Conservation (phyloP, 64 coral and sea anemone species). For the Stichodactyla mertensii region DNA sequence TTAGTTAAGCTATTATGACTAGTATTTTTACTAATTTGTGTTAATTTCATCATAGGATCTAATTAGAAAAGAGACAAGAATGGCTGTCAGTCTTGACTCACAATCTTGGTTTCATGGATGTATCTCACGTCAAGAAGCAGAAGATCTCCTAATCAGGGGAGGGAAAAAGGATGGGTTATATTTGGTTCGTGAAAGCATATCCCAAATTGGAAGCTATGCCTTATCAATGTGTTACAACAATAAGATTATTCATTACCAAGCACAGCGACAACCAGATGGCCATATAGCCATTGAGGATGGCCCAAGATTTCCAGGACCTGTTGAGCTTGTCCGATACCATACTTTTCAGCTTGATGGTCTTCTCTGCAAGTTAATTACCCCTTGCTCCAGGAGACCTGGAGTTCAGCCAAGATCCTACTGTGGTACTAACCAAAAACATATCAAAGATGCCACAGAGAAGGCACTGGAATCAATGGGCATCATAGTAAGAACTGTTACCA, state of each 20-base stretch:
- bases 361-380: conserved; percentile 49
- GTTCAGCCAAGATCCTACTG: conserved; percentile 43
- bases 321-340: conserved; percentile 76
- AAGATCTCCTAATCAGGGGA: conserved; percentile 53
- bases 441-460: conserved; percentile 61
- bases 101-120: conserved; percentile 83
- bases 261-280: conserved; percentile 72
- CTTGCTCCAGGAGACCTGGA: conserved; percentile 57
- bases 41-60: neutral
- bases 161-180: conserved; percentile 70
- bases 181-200: conserved; percentile 74
- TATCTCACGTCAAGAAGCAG: conserved; percentile 78
- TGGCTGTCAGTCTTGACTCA: conserved; percentile 46
- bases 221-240: conserved; percentile 77
- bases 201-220: conserved; percentile 77
- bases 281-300: conserved; percentile 87
- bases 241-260: conserved; percentile 92
- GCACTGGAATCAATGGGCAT: conserved; percentile 76
- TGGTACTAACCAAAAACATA: conserved; percentile 76
- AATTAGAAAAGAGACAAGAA: neutral
- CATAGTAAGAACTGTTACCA: conserved; percentile 25
- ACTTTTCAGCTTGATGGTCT: conserved; percentile 53
- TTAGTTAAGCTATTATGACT: no score
- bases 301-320: conserved; percentile 58
- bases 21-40: neutral